Percentiles rank a stretch among this genome's conserved stretches.
Evolutionary conservation across 2,113 vertebrate genomes (phyloP).

Genomic region (Micromys minutus): DNA sequence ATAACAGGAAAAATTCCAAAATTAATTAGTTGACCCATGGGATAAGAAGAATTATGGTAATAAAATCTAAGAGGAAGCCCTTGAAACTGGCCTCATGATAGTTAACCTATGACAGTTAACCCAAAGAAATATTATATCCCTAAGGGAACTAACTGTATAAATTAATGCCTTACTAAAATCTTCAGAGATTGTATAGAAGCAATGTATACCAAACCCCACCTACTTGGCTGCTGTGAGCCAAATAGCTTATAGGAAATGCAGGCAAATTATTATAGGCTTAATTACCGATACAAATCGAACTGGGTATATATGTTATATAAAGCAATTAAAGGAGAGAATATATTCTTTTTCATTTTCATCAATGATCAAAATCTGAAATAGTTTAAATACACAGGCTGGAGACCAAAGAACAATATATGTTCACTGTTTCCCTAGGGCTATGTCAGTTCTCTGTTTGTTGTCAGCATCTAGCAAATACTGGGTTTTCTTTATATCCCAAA

Average conservation of each 20-base stretch:
- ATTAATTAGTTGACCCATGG: neutral
- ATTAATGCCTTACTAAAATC: neutral
- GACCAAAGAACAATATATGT: neutral
- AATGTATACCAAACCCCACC: neutral
- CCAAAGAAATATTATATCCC: neutral
- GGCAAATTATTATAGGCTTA: constrained; percentile 10
- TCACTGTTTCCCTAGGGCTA: neutral
- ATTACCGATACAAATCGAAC: neutral
- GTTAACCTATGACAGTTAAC: neutral
- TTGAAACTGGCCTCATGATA: neutral
- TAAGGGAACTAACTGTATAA: neutral
- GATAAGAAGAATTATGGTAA: neutral
- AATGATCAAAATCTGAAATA: constrained; percentile 14
- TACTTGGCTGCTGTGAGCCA: neutral
- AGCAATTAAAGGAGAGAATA: neutral
- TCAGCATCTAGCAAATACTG: neutral
- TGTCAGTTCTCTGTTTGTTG: neutral
- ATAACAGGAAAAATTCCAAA: neutral
- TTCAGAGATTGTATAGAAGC: neutral
- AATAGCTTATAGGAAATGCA: neutral
- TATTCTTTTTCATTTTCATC: neutral
- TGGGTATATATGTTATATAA: neutral
- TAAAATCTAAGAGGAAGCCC: neutral
- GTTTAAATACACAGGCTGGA: neutral
- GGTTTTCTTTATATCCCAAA: constrained; percentile 2